A percentile compares a stretch with the other conserved stretches of the same genome.
These are phyloP conservation scores for Ceratosolen fusciceps DNA, from an alignment of 1,140 invertebrate genomes.

Conservation along the genomic window DNA sequence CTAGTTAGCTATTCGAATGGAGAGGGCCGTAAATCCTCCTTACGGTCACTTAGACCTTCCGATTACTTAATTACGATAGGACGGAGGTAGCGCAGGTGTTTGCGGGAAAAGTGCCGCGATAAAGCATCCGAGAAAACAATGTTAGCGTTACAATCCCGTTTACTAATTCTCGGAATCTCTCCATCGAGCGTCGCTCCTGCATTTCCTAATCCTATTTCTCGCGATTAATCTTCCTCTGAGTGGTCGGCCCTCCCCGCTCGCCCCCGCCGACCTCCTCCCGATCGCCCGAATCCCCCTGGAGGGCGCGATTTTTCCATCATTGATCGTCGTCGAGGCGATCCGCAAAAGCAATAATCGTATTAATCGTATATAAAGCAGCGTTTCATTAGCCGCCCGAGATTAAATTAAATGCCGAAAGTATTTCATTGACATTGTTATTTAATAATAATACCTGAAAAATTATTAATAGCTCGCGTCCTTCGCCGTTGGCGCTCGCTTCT, in stretches of 20 bases:
- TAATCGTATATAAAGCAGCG: conserved; percentile 46
- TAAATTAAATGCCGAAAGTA: conserved; percentile 6
- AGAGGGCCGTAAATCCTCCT: conserved; percentile 41
- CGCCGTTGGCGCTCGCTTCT: background rate
- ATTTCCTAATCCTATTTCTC: conserved; percentile 61
- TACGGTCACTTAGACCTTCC: conserved; percentile 36
- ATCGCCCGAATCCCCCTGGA: too few species aligned
- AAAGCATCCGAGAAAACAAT: conserved; percentile 60
- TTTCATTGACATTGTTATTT: conserved; percentile 37
- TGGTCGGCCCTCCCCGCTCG: background rate
- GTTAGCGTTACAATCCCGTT: conserved; percentile 64
- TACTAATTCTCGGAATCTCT: conserved; percentile 66
- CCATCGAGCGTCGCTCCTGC: conserved; percentile 37
- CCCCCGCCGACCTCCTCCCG: too few species aligned
- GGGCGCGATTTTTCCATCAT: background rate
- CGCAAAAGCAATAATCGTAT: conserved; percentile 29
- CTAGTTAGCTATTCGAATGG: conserved; percentile 2
- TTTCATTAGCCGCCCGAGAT: conserved; percentile 34
- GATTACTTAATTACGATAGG: conserved; percentile 45
- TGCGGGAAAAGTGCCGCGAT: background rate
- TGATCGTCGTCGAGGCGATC: conserved; percentile 43
- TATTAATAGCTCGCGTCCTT: background rate
- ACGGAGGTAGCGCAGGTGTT: background rate
- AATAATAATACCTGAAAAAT: conserved; percentile 36
- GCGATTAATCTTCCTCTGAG: conserved; percentile 58